Base-by-base conservation (phyloP, 2,113 vertebrate genomes). In the Phasianus colchicus region DNA sequence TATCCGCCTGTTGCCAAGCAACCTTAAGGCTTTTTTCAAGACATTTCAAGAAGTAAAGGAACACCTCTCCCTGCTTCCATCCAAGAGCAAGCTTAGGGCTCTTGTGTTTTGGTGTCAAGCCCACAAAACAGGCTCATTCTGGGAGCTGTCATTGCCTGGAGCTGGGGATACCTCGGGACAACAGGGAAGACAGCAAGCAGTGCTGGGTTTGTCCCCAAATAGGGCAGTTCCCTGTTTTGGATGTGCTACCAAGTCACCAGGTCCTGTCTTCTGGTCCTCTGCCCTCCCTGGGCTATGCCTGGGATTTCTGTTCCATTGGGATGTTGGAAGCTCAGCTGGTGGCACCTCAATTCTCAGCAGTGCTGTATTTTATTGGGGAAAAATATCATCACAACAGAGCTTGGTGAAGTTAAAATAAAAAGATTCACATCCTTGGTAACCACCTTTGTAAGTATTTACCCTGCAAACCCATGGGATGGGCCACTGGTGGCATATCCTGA, bases 1-100 rank as follows among this genome's bases (percentile, higher is more conserved):
- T 64, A 65, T 60, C 73, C 1, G 3, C 61, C 55, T 52, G 92
- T 92, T 92, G 93, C 95, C 83, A 75, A 36, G 89, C 91, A 95
- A 92, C 86, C 75, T 88, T 48, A 83, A 63, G 71, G 38, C 54
- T 64, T 55, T 66, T 50, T 71, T 45, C 5, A 70, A 74, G 70
- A 78, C 58, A 66, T 63, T 42, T n/a, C 2, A 4, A 60, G 70
- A 69, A 87, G 20, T 8, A 66, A 66, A 80, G 45, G 42, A 67
- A 42, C 5, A 10, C n/a, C 50, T 40, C 63, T 11, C 36, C 5
- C 6, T 18, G 54, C 19, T 19, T 55, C 20, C 24, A 22, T 54
- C 55, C 55, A 16, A 13, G 12, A 50, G 48, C 25, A 25, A 12
- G 69, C 18, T 34, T 8, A 4, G n/a, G 50, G 43, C 20, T 66